Conservation (phyloP, 64 coral and sea anemone genomes). For the Stichodactyla mertensii region DNA sequence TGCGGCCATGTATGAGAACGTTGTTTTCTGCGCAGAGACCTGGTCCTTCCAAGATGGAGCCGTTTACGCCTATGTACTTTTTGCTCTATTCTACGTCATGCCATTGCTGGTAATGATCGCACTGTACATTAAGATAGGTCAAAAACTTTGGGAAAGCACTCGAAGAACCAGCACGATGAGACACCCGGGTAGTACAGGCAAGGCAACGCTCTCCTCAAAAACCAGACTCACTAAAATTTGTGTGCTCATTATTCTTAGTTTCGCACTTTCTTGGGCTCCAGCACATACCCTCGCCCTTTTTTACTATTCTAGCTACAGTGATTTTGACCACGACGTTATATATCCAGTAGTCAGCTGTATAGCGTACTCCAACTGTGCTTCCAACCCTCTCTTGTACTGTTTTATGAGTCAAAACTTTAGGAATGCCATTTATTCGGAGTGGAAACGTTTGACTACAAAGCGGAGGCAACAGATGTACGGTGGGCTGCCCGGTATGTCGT, state of each 20-base stretch:
- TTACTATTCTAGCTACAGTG: constrained; percentile 6
- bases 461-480: background rate
- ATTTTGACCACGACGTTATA: constrained; percentile 4
- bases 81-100: constrained; percentile 58
- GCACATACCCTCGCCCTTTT: constrained; percentile 17
- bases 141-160: constrained; percentile 58
- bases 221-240: constrained; percentile 77
- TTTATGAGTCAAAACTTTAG: constrained; percentile 88
- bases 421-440: constrained; percentile 48
- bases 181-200: background rate
- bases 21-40: constrained; percentile 27
- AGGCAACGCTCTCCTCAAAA: constrained; percentile 47
- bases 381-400: constrained; percentile 75
- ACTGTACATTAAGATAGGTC: constrained; percentile 66
- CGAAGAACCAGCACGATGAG: constrained; percentile 56
- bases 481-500: constrained; percentile 1
- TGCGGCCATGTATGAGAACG: background rate
- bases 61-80: constrained; percentile 35
- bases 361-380: constrained; percentile 72
- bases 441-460: constrained; percentile 14
- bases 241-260: constrained; percentile 72
- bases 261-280: constrained; percentile 76
- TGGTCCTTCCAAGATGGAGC: constrained; percentile 14
- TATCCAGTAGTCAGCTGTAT: constrained; percentile 47
- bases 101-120: constrained; percentile 57